Evolutionary conservation across 2,113 vertebrate species (phyloP), one percentile per base, ranked within the genome.

Genomic region (Typhlomys cinereus): DNA sequence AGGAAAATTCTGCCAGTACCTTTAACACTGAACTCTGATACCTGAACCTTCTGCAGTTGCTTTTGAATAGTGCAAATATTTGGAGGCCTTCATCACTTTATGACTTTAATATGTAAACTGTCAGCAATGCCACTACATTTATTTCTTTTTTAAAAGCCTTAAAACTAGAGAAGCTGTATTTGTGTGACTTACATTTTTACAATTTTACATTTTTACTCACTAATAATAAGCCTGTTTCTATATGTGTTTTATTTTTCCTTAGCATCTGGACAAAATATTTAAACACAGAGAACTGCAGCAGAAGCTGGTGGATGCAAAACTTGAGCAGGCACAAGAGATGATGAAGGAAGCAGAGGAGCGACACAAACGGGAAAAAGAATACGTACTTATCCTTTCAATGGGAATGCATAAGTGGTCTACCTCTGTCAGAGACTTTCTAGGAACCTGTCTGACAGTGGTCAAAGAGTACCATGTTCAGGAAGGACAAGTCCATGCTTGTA

Each of bases 221-320:
- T 41, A 44, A 70, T 62, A 71, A 27, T 69, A 87, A 80, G 39
- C 80, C 79, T 84, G 62, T 48, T 93, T 59, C 66, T 44, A 1
- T 29, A 14, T 52, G 10, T 48, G 71, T 18, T 93, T 94, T 91
- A 0, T 95, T 96, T 96, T 95, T 82, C 95, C 97, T 44, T 96
- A 99, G 99, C 98, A 98, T 96, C 97, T 99, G 95, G 99, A 99
- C 97, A 99, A 99, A 98, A 98, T 99, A 97, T 99, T 99, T 97
- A 98, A 98, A 54, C 99, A 99, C 94, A 98, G 98, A 73, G 99
- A 99, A 73, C 98, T 99, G 89, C 99, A 99, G 94, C 98, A 99
- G 97, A 98, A 99, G 95, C 98, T 99, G 96, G 98, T 99, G 10
- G 99, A 99, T 70, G 98, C 99, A 78, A 99, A 99, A 80, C 97